These are phyloP conservation scores for Sialis fuliginosa DNA, from an alignment of 2,888 invertebrate genomes.

Conservation along the genomic window DNA sequence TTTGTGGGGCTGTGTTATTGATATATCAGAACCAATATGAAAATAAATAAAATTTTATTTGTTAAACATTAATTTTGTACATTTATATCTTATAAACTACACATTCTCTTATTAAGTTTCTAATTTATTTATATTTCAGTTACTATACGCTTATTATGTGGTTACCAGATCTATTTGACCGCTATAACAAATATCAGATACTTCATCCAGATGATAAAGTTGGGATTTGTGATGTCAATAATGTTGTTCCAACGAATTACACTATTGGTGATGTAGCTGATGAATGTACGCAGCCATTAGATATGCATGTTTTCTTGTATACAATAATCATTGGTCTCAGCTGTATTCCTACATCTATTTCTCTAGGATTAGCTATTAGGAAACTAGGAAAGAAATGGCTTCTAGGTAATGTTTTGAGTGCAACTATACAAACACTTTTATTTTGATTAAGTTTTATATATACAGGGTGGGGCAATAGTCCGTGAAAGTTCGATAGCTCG, in stretches of 20 bases:
- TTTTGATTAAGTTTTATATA: background rate
- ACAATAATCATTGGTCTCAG: constrained; percentile 37
- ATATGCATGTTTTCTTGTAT: constrained; percentile 32
- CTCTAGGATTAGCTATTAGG: constrained; percentile 36
- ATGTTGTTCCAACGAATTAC: constrained; percentile 20
- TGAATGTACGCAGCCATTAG: constrained; percentile 23
- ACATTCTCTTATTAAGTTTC: background rate
- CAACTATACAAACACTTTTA: background rate
- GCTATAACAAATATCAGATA: constrained; percentile 34
- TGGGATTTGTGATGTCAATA: constrained; percentile 36
- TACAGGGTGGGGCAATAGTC: too few species aligned
- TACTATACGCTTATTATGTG: constrained; percentile 47
- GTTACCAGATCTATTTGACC: constrained; percentile 51
- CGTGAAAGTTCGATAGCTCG: too few species aligned
- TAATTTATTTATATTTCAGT: constrained; percentile 19
- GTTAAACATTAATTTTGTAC: too few species aligned
- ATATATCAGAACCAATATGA: too few species aligned
- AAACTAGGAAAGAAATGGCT: constrained; percentile 37
- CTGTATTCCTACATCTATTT: constrained; percentile 35
- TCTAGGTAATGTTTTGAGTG: constrained; percentile 25
- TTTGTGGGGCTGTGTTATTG: too few species aligned
- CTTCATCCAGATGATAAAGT: constrained; percentile 26
- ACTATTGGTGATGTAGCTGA: constrained; percentile 3
- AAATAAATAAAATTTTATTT: too few species aligned
- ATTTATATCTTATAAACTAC: background rate